Percentiles rank a stretch among this genome's conserved stretches.
phyloP scores from a whole-genome alignment of 2,888 invertebrate species.

The Acanthopleura granulata region DNA sequence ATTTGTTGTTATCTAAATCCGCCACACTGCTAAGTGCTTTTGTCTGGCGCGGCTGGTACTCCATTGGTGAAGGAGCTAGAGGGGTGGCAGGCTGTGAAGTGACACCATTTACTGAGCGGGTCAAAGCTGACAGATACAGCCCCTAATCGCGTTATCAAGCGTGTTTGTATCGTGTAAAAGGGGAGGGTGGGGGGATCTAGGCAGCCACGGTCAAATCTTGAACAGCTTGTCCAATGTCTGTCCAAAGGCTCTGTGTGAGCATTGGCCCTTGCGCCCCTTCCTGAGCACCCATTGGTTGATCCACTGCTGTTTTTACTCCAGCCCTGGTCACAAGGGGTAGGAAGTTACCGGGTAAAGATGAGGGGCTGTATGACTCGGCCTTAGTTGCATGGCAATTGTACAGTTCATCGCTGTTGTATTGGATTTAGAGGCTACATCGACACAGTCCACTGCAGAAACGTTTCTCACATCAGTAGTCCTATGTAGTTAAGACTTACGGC shows the following conservation, averaged over 20 bases:
- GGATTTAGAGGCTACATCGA: too few species aligned
- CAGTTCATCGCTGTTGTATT: too few species aligned
- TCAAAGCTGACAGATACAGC: slow-evolving; percentile 16
- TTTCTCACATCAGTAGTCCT: too few species aligned
- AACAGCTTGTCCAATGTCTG: slow-evolving; percentile 4
- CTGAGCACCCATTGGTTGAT: slow-evolving; percentile 1
- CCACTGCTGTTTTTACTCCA: neutral
- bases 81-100: slow-evolving; percentile 5
- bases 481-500: too few species aligned
- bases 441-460: too few species aligned
- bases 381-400: too few species aligned
- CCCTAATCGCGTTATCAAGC: slow-evolving; percentile 15
- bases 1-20: slow-evolving; percentile 10
- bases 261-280: neutral
- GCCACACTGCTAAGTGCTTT: neutral
- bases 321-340: neutral
- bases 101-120: slow-evolving; percentile 3
- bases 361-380: too few species aligned
- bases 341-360: too few species aligned
- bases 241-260: neutral
- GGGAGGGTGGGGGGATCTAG: neutral
- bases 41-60: slow-evolving; percentile 1
- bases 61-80: neutral
- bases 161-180: neutral
- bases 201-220: neutral